Percentiles rank a stretch among this genome's conserved stretches.
phyloP scores from a whole-genome alignment of 1,140 invertebrate genomes.

The Drosophila ogumai region DNA sequence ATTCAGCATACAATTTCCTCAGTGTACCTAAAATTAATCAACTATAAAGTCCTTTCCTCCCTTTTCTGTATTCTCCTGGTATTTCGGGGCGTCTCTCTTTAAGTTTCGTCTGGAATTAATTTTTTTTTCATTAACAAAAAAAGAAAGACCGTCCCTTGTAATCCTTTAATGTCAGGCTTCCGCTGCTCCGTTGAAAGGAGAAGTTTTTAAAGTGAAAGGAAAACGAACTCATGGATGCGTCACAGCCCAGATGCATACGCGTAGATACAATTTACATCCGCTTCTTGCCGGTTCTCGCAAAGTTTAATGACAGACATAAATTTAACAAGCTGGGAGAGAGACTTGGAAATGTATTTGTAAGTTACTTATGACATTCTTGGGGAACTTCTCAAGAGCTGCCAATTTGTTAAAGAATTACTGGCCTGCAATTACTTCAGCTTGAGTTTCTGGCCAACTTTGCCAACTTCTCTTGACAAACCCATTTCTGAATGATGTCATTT shows the following conservation, averaged over 20 bases:
- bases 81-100: constrained; percentile 38
- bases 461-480: constrained; percentile 1
- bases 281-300: constrained; percentile 10
- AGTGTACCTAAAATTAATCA: constrained; percentile 56
- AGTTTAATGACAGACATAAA: constrained; percentile 25
- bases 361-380: constrained; percentile 17
- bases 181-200: constrained; percentile 38
- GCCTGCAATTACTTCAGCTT: constrained; percentile 23
- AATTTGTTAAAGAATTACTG: neutral
- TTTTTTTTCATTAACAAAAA: constrained; percentile 29
- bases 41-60: constrained; percentile 38
- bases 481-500: constrained; percentile 45
- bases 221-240: constrained; percentile 28
- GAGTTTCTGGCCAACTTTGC: constrained; percentile 4
- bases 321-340: constrained; percentile 6
- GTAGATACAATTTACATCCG: constrained; percentile 40
- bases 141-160: constrained; percentile 20
- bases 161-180: constrained; percentile 65
- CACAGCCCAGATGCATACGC: constrained; percentile 18
- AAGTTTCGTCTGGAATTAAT: constrained; percentile 12
- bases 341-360: constrained; percentile 22
- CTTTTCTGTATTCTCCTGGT: constrained; percentile 8
- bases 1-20: neutral
- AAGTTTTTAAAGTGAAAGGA: constrained; percentile 49
- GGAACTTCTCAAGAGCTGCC: constrained; percentile 5